These are phyloP conservation scores for Urosaurus nigricauda DNA, from an alignment of 2,797 vertebrate genomes.

Conservation along the genomic window DNA sequence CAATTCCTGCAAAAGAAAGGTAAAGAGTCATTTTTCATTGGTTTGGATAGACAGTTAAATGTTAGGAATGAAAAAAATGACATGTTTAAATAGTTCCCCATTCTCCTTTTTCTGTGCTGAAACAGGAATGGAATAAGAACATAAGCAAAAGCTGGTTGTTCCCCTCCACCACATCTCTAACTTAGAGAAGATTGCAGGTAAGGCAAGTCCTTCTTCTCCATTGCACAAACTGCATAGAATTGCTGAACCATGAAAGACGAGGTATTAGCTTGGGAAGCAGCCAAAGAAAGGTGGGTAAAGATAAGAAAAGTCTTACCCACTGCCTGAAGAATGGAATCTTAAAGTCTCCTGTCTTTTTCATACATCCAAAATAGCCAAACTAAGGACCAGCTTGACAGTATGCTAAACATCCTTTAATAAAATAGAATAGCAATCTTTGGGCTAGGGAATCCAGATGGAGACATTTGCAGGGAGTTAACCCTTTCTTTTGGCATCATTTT, in stretches of 20 bases:
- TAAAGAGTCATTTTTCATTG: slow-evolving; percentile 3
- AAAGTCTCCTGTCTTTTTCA: neutral
- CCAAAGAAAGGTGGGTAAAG: neutral
- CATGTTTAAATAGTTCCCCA: neutral
- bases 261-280: slow-evolving; percentile 9
- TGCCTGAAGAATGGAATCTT: neutral
- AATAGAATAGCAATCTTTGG: neutral
- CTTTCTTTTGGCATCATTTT: neutral
- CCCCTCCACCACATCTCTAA: neutral
- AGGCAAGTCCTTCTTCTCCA: neutral
- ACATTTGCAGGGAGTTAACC: neutral
- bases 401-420: neutral
- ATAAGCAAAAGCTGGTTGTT: neutral
- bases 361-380: neutral
- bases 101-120: neutral
- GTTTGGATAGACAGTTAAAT: neutral
- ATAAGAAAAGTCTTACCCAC: neutral
- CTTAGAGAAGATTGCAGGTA: neutral
- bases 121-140: neutral
- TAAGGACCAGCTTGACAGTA: neutral
- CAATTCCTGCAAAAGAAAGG: slow-evolving; percentile 9
- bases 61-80: neutral
- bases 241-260: slow-evolving; percentile 20
- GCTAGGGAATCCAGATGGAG: neutral
- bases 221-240: slow-evolving; percentile 23